Conservation (phyloP, 1,140 invertebrate species). For the Micrasema minimum region DNA sequence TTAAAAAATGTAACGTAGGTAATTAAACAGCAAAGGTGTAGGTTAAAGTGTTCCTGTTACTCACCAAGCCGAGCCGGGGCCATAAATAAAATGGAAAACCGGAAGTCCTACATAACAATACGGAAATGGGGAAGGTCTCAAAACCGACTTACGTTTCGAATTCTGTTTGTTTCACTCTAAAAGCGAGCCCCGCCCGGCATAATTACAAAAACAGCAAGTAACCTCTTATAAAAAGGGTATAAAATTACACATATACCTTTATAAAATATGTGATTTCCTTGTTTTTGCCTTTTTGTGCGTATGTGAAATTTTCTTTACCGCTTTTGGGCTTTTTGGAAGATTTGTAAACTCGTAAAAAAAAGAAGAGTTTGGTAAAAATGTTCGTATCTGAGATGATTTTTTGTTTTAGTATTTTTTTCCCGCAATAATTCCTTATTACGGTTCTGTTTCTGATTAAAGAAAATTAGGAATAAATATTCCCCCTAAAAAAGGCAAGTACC, state of each 20-base stretch:
- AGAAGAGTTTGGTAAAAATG: no score
- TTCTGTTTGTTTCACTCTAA: constrained; percentile 9
- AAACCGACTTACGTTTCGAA: constrained; percentile 27
- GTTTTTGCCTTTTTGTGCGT: no score
- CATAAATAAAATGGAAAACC: constrained; percentile 54
- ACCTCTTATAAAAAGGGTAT: no score
- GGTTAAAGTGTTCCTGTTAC: constrained; percentile 11
- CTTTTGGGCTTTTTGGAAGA: no score
- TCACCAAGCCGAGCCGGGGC: constrained; percentile 34
- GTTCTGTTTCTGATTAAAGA: constrained; percentile 44
- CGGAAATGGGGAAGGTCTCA: constrained; percentile 43
- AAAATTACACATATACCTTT: no score
- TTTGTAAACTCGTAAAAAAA: no score
- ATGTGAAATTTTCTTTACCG: no score
- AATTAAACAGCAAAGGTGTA: constrained; percentile 46
- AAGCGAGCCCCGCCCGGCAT: neutral
- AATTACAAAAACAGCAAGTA: no score
- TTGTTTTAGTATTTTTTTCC: constrained; percentile 20
- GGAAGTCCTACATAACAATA: constrained; percentile 52
- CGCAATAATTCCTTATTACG: constrained; percentile 44
- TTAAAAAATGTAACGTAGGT: constrained; percentile 37
- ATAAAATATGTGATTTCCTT: no score
- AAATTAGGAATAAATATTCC: constrained; percentile 29
- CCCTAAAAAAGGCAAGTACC: neutral
- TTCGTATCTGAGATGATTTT: no score